Percentiles rank a stretch among this genome's conserved stretches.
Evolutionary conservation across 2,888 invertebrate genomes (phyloP).

Genomic region (Protula sp.): DNA sequence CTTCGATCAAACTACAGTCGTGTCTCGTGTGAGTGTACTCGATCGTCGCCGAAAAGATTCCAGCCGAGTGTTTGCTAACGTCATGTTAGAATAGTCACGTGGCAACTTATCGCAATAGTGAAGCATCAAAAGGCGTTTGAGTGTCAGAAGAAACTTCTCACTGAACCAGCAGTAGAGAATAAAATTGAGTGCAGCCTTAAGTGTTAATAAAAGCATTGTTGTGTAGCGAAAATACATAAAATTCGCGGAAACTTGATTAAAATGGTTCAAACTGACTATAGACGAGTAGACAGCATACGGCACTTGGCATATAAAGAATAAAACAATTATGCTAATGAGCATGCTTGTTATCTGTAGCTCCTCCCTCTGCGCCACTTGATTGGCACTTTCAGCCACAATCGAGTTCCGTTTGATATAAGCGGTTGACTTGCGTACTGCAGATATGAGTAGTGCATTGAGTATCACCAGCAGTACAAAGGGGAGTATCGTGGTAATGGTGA

Average conservation of each 20-base stretch:
- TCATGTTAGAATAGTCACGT: neutral
- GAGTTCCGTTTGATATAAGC: conserved; percentile 38
- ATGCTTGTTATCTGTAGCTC: conserved; percentile 48
- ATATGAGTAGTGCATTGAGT: conserved; percentile 41
- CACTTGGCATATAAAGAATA: conserved; percentile 45
- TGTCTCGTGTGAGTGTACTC: neutral
- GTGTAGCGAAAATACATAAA: conserved; percentile 18
- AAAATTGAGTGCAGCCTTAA: conserved; percentile 49
- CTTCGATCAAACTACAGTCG: too few species aligned
- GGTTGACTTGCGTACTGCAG: conserved; percentile 44
- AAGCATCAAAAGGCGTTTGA: conserved; percentile 46
- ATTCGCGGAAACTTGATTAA: neutral
- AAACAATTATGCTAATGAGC: conserved; percentile 44
- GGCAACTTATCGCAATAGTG: neutral
- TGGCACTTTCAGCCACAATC: neutral
- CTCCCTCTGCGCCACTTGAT: conserved; percentile 38
- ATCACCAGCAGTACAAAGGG: conserved; percentile 40
- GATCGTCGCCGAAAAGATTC: neutral
- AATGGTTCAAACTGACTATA: conserved; percentile 16
- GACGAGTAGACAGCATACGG: conserved; percentile 38
- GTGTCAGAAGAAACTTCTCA: conserved; percentile 49
- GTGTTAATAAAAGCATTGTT: conserved; percentile 31
- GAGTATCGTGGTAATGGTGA: conserved; percentile 30
- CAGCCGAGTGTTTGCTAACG: too few species aligned
- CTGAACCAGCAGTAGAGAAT: conserved; percentile 52